phyloP scores from a whole-genome alignment of 1,140 invertebrate species.

The Pseudoatta argentina region DNA sequence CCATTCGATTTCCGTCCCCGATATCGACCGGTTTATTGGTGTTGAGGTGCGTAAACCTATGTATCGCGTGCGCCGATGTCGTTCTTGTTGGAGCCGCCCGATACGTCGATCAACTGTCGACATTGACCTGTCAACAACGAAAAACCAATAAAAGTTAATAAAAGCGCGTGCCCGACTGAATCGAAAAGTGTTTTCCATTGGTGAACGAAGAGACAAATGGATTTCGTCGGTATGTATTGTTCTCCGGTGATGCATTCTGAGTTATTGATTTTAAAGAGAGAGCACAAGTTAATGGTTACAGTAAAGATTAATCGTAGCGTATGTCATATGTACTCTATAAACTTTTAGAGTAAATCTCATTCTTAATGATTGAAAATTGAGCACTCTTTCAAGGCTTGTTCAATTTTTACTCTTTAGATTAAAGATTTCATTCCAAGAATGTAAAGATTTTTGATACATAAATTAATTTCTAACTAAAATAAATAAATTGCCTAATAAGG shows the following conservation, averaged over 20 bases:
- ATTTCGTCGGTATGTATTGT: conserved; percentile 9
- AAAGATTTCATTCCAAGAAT: no score
- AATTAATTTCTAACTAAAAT: not conserved
- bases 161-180: conserved; percentile 2
- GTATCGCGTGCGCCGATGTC: conserved; percentile 19
- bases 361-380: no score
- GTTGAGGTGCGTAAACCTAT: conserved; percentile 57
- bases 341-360: no score
- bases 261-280: not conserved
- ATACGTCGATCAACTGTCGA: conserved; percentile 48
- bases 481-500: no score
- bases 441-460: not conserved
- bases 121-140: conserved; percentile 7
- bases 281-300: not conserved
- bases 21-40: conserved; percentile 30
- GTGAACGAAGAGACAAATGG: conserved; percentile 24
- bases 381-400: no score
- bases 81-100: not conserved
- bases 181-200: not conserved
- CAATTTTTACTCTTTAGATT: no score
- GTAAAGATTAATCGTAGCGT: not conserved
- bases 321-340: no score
- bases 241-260: not conserved
- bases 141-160: conserved; percentile 37
- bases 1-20: not conserved